Base-by-base conservation (phyloP, 2,888 invertebrate genomes). In the Kuschelorhynchus macadamiae region DNA sequence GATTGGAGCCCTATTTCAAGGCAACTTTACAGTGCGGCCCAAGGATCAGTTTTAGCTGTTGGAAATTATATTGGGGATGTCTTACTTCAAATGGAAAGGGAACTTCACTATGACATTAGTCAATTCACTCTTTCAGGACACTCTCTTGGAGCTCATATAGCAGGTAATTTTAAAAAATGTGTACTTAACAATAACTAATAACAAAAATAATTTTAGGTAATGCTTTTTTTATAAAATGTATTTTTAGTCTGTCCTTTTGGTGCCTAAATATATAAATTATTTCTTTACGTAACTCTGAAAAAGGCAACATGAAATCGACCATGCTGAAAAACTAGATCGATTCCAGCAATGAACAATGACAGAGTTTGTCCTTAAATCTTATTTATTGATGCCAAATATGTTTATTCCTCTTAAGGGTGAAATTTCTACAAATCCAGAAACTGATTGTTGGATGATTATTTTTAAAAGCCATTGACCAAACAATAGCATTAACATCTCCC, bases 111-210 rank as follows among this genome's bases (percentile, higher is more conserved):
- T 16, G n/a, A 52, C 1, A 14, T 71, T 25, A n/a, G 12, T 5
- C 52, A 12, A 12, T 63, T 72, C 0, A 59, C 63, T 1, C 49
- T 72, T 17, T 68, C 67, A 2, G 75, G 74, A 12, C 74, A 74
- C 30, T 74, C 74, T 25, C 71, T 82, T 30, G 82, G 82, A 3
- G 80, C 81, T 2, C 82, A 82, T 63, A 70, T 81, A 21, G 68
- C 75, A 59, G 81, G 81, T 14, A 71, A 72, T n/a, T n/a, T n/a
- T n/a, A n/a, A n/a, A n/a, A n/a, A n/a, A n/a, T n/a, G n/a, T n/a
- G n/a, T n/a, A n/a, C n/a, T n/a, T n/a, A n/a, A n/a, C n/a, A 32
- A 7, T 30, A 30, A 7, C 4, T n/a, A 14, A 16, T 7, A 41
- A 41, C 4, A 7, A 12, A 41, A 41, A 14, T 12, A 41, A 12